Conservation (phyloP, 1,140 invertebrate species). For the Atopsyche davidsoni region DNA sequence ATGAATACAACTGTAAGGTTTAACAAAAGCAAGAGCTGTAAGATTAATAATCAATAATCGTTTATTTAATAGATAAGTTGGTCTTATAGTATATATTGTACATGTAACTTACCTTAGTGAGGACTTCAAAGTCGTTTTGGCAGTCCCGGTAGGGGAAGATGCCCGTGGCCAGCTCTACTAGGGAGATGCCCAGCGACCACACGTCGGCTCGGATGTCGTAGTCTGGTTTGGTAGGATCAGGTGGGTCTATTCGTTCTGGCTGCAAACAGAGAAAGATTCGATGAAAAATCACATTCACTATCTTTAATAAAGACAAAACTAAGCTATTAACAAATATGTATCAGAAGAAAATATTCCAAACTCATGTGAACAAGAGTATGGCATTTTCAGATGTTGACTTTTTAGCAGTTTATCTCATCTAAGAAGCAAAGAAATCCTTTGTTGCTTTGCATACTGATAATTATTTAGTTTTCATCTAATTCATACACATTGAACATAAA, state of each 20-base stretch:
- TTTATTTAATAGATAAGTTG: not conserved
- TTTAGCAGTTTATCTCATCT: no score
- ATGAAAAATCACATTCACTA: no score
- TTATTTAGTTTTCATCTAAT: no score
- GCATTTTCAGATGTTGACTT: no score
- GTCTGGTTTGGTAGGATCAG: conserved; percentile 79
- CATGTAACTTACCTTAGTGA: conserved; percentile 63
- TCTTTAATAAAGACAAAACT: no score
- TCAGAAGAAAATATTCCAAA: no score
- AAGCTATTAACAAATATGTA: no score
- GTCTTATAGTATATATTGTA: conserved; percentile 42
- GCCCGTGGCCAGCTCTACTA: conserved; percentile 88
- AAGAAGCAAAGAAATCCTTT: no score
- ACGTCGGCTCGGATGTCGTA: conserved; percentile 99
- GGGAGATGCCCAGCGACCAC: conserved; percentile 96
- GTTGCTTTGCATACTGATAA: no score
- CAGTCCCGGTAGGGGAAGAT: conserved; percentile 90
- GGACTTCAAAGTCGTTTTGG: conserved; percentile 93
- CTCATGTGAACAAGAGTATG: no score
- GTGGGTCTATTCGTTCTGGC: conserved; percentile 94
- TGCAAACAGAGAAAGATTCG: no score
- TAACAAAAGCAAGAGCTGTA: not conserved
- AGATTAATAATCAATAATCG: not conserved
- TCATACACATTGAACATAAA: no score
- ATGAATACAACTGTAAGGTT: not conserved